These are phyloP conservation scores for Porites rus DNA, from an alignment of 92 coral and sea anemone genomes.

Conservation along the genomic window DNA sequence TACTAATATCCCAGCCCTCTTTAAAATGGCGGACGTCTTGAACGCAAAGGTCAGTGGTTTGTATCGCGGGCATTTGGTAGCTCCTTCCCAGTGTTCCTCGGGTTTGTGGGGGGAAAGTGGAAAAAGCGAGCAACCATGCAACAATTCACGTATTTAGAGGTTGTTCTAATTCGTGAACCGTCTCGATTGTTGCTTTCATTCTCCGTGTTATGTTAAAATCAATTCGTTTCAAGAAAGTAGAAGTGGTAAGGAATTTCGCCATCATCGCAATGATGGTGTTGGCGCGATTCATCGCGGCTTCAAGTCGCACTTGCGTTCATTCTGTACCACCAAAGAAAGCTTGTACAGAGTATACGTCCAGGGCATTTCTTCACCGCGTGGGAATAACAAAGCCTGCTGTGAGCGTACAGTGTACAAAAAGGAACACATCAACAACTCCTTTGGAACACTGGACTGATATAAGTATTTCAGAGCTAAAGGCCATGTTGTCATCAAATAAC, in stretches of 20 bases:
- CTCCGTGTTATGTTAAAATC: not conserved
- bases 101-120: no score
- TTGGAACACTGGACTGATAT: conserved; percentile 56
- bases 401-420: conserved; percentile 34
- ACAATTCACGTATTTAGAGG: not conserved
- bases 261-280: conserved; percentile 22
- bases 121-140: conserved; percentile 18
- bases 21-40: conserved; percentile 71
- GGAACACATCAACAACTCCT: conserved; percentile 34
- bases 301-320: conserved; percentile 17
- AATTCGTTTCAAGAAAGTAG: not conserved
- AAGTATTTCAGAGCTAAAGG: conserved; percentile 49
- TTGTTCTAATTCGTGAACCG: not conserved
- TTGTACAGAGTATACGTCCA: not conserved
- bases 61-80: conserved; percentile 22
- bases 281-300: conserved; percentile 36
- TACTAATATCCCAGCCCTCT: not conserved
- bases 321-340: conserved; percentile 5
- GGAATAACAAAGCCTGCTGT: conserved; percentile 23
- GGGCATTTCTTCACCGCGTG: conserved; percentile 12
- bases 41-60: not conserved
- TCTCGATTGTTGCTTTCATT: not conserved
- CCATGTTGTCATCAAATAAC: conserved; percentile 48
- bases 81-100: conserved; percentile 30
- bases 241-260: conserved; percentile 12